phyloP scores from a whole-genome alignment of 2,888 invertebrate genomes.

The Euproctis similis region DNA sequence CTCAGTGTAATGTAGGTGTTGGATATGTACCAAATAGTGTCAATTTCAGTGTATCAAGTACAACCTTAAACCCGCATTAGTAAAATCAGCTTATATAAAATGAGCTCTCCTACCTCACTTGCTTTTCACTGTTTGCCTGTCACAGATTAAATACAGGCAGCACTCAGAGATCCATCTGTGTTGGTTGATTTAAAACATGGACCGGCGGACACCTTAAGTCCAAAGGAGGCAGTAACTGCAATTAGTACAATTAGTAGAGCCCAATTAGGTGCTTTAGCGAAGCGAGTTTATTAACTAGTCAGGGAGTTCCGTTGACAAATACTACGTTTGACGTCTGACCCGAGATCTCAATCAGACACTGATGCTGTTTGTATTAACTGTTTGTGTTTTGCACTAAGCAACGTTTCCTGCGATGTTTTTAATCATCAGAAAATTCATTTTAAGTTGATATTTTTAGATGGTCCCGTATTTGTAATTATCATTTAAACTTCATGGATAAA shows the following conservation, averaged over 20 bases:
- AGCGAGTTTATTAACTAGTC: slow-evolving; percentile 56
- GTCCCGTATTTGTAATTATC: no score
- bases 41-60: slow-evolving; percentile 17
- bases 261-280: slow-evolving; percentile 70
- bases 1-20: no score
- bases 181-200: slow-evolving; percentile 16
- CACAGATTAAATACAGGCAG: slow-evolving; percentile 16
- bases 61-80: slow-evolving; percentile 14
- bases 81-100: slow-evolving; percentile 16
- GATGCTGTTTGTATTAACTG: slow-evolving; percentile 31
- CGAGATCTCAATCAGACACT: slow-evolving; percentile 44
- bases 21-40: slow-evolving; percentile 9
- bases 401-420: no score
- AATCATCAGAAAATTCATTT: no score
- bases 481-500: no score
- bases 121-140: slow-evolving; percentile 19
- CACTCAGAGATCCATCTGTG: slow-evolving; percentile 21
- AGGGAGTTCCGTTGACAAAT: slow-evolving; percentile 56
- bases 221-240: slow-evolving; percentile 57
- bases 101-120: slow-evolving; percentile 19
- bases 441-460: no score
- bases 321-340: slow-evolving; percentile 58
- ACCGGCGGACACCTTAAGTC: slow-evolving; percentile 53
- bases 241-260: slow-evolving; percentile 64
- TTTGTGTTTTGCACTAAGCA: slow-evolving; percentile 39